Evolutionary conservation across 2,797 vertebrate genomes (phyloP).

Genomic region (Anolis apletophallus): DNA sequence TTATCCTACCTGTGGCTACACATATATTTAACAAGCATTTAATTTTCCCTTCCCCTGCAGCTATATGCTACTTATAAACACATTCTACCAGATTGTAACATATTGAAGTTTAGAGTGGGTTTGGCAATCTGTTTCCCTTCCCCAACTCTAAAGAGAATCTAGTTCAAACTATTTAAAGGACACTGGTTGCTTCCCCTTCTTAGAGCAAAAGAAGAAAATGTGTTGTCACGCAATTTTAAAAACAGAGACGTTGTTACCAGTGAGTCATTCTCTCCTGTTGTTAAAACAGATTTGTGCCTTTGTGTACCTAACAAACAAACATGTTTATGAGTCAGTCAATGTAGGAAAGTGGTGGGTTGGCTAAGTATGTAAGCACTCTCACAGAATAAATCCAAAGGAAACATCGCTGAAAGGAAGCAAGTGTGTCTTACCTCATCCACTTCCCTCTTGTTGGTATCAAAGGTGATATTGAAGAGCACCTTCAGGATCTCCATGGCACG

Average conservation of each 20-base stretch:
- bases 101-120: neutral
- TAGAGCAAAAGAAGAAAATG: neutral
- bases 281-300: neutral
- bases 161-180: neutral
- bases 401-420: accelerated
- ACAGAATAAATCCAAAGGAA: neutral
- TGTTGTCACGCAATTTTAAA: neutral
- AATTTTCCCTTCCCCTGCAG: accelerated
- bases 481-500: conserved; percentile 92
- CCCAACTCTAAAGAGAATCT: neutral
- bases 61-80: neutral
- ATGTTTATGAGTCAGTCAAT: neutral
- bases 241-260: neutral
- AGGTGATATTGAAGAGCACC: conserved; percentile 94
- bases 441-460: conserved; percentile 84
- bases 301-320: neutral
- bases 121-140: neutral
- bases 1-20: neutral
- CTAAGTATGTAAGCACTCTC: neutral
- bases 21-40: accelerated
- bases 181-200: neutral
- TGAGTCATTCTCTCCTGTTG: neutral
- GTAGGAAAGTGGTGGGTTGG: neutral
- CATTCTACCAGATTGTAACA: neutral
- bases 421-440: conserved; percentile 85